phyloP scores from a whole-genome alignment of 2,888 invertebrate genomes.

The Pristionchus exspectatus region DNA sequence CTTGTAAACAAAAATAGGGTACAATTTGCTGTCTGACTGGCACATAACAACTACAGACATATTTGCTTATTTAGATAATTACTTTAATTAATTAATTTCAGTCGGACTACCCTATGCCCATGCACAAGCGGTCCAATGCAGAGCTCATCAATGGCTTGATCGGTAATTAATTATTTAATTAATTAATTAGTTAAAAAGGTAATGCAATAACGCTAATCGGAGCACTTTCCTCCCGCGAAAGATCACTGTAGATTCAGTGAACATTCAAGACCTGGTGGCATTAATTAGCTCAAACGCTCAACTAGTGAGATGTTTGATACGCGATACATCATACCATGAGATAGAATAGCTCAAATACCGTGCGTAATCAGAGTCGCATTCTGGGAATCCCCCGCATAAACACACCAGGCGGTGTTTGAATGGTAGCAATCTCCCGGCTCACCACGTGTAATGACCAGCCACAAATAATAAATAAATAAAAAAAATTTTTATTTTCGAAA shows the following conservation, averaged over 20 bases:
- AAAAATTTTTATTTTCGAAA: not conserved
- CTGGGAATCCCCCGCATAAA: not conserved
- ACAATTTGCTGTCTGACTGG: not conserved
- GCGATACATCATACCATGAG: not conserved
- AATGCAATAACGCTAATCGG: not conserved
- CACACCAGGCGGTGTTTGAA: not conserved
- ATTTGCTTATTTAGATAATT: not conserved
- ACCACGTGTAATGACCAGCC: not conserved
- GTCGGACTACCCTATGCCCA: slow-evolving; percentile 62
- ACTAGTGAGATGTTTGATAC: not conserved
- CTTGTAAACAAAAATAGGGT: not conserved
- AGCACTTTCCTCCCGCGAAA: not conserved
- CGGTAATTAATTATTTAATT: slow-evolving; percentile 52
- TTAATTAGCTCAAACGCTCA: not conserved
- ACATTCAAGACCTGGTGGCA: too few species aligned
- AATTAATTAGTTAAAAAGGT: not conserved
- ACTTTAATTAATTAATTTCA: not conserved
- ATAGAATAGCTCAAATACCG: not conserved
- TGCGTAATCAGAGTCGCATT: not conserved
- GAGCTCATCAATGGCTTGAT: slow-evolving; percentile 78
- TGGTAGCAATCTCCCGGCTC: not conserved
- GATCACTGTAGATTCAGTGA: not conserved
- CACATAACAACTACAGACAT: not conserved
- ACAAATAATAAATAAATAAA: not conserved
- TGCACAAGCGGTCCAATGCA: slow-evolving; percentile 73